Evolutionary conservation across 2,113 vertebrate genomes (phyloP).

Genomic region (Stigmatopora nigra): DNA sequence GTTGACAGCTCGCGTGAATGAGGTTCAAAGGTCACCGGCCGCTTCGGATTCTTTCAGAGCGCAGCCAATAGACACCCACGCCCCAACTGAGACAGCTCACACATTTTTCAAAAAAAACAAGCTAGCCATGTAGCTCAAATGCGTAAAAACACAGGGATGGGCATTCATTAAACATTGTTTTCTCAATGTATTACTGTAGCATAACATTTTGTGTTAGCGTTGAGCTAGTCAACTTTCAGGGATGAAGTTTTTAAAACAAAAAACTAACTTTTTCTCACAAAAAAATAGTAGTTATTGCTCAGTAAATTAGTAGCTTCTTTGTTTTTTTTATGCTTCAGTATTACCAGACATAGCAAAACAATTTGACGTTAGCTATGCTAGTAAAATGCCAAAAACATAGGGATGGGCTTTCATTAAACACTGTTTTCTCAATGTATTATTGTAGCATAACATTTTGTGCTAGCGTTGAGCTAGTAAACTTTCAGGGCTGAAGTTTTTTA

Average conservation of each 20-base stretch:
- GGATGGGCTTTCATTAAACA: neutral
- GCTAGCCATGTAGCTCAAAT: neutral
- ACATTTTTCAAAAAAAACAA: neutral
- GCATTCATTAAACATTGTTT: neutral
- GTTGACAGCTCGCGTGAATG: conserved; percentile 56
- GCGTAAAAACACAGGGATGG: neutral
- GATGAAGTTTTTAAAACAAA: no score
- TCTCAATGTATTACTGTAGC: neutral
- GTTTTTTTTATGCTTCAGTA: no score
- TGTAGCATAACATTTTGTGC: no score
- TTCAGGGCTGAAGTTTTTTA: no score
- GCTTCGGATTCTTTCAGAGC: conserved; percentile 40
- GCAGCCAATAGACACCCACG: conserved; percentile 13
- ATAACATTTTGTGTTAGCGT: no score
- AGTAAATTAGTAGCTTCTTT: no score
- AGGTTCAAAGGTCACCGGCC: conserved; percentile 50
- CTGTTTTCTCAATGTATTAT: neutral
- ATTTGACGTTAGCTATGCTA: no score
- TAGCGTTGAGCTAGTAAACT: no score
- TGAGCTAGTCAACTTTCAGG: no score
- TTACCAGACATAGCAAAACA: no score
- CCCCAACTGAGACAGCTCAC: neutral
- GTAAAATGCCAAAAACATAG: neutral
- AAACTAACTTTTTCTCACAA: no score
- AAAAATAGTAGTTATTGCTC: no score